Percentiles rank a stretch among this genome's conserved stretches.
Evolutionary conservation across 37 sponge, comb jelly and placozoan species (phyloP).

Genomic region (Agelas oroides): DNA sequence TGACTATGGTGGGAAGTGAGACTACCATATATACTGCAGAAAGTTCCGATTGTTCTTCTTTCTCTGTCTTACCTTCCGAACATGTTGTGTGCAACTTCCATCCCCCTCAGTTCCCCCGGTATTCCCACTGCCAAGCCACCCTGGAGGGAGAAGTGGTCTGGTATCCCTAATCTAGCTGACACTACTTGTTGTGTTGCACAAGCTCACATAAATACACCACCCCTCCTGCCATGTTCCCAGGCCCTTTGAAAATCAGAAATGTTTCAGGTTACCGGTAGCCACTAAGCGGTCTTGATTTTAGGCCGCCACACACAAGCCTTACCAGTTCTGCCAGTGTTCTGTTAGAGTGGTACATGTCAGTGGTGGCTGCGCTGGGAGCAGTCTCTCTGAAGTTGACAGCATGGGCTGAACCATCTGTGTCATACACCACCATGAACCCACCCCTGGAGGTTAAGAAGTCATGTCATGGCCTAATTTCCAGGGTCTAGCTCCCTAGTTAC

Average conservation of each 20-base stretch:
- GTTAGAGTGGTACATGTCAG: slow-evolving; percentile 72
- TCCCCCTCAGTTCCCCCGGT: slow-evolving; percentile 85
- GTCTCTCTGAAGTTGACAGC: slow-evolving; percentile 88
- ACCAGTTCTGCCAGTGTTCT: slow-evolving; percentile 24
- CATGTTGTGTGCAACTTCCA: slow-evolving; percentile 72
- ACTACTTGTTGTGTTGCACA: too few relatives aligned
- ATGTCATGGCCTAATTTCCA: not conserved
- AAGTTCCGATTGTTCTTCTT: too few relatives aligned
- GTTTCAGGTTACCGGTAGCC: too few relatives aligned
- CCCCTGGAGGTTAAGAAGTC: slow-evolving; percentile 49
- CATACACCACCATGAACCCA: slow-evolving; percentile 88
- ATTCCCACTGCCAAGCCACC: slow-evolving; percentile 92
- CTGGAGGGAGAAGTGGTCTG: not conserved
- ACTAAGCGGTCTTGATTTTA: too few relatives aligned
- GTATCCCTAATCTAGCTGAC: too few relatives aligned
- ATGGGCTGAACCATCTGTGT: slow-evolving; percentile 32
- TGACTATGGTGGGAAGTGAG: too few relatives aligned
- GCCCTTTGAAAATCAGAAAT: too few relatives aligned
- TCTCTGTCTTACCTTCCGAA: slow-evolving; percentile 81
- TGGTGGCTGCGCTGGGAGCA: slow-evolving; percentile 76
- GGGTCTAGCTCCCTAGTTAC: too few relatives aligned
- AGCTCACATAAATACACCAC: too few relatives aligned
- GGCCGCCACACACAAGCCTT: too few relatives aligned
- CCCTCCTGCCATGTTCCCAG: too few relatives aligned
- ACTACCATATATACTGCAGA: too few relatives aligned